Percentiles rank a stretch among this genome's conserved stretches.
phyloP scores from a whole-genome alignment of 2,888 invertebrate species.

The Teleiodes luculella region DNA sequence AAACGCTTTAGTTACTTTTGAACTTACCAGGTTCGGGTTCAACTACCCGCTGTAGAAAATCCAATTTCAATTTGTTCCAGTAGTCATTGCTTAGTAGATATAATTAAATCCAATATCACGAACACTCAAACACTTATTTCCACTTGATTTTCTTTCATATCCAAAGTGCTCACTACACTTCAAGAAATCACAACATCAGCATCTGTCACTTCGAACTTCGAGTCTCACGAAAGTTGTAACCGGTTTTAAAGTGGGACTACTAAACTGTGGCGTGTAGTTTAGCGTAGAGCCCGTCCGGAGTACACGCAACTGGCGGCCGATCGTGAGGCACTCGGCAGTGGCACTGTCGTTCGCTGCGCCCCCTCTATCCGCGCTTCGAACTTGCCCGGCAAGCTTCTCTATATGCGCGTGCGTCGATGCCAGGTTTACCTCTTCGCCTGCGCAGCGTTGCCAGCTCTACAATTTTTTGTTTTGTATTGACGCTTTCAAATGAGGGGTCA shows the following conservation, averaged over 20 bases:
- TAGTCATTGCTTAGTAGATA: conserved; percentile 42
- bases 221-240: conserved; percentile 57
- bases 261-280: conserved; percentile 39
- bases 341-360: conserved; percentile 61
- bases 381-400: conserved; percentile 63
- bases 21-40: conserved; percentile 53
- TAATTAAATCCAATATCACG: conserved; percentile 34
- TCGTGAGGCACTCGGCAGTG: conserved; percentile 55
- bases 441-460: conserved; percentile 56
- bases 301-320: conserved; percentile 46
- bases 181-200: conserved; percentile 50
- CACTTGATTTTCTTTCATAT: conserved; percentile 36
- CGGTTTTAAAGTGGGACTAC: conserved; percentile 63
- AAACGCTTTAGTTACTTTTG: conserved; percentile 33
- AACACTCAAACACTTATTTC: conserved; percentile 39
- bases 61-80: conserved; percentile 49
- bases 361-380: conserved; percentile 49
- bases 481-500: conserved; percentile 68
- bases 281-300: conserved; percentile 28
- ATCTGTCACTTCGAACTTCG: conserved; percentile 37
- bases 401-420: conserved; percentile 72
- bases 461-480: conserved; percentile 70
- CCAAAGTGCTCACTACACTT: conserved; percentile 49
- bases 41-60: conserved; percentile 50
- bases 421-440: conserved; percentile 54